Conservation (phyloP, 30 jellyfish, hydroid and myxozoan species). For the Hydra vulgaris region DNA sequence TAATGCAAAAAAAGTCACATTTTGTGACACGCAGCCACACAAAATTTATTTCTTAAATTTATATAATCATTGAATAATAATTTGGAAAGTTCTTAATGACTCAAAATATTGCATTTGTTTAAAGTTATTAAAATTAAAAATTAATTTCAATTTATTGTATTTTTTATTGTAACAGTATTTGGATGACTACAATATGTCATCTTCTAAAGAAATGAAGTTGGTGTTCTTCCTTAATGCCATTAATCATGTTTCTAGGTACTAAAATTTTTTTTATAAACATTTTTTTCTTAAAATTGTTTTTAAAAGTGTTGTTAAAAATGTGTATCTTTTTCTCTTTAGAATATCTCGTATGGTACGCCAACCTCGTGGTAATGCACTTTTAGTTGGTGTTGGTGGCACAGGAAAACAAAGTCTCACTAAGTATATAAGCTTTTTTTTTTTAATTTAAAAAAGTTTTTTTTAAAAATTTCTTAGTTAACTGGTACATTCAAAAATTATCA, state of each 20-base stretch:
- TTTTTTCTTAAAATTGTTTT: not conserved
- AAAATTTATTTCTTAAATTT: no score
- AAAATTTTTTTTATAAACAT: not conserved
- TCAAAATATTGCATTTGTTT: no score
- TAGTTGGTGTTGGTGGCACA: conserved; percentile 97
- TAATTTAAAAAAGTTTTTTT: no score
- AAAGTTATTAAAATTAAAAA: no score
- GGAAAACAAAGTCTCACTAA: conserved; percentile 93
- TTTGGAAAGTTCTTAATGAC: no score
- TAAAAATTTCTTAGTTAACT: no score
- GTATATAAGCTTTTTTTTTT: no score
- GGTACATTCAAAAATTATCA: not conserved
- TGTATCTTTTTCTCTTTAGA: conserved; percentile 20
- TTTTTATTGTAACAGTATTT: conserved; percentile 39
- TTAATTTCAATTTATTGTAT: not conserved
- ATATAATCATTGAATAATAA: no score
- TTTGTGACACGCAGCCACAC: no score
- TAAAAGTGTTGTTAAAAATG: not conserved
- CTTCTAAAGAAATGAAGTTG: conserved; percentile 87
- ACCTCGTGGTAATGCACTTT: conserved; percentile 91
- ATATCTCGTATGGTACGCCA: conserved; percentile 92
- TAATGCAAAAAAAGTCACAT: no score
- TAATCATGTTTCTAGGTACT: conserved; percentile 77
- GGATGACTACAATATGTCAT: conserved; percentile 90
- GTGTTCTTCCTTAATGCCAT: conserved; percentile 86